These are phyloP conservation scores for Diloba caeruleocephala DNA, from an alignment of 2,888 invertebrate genomes.

Conservation along the genomic window DNA sequence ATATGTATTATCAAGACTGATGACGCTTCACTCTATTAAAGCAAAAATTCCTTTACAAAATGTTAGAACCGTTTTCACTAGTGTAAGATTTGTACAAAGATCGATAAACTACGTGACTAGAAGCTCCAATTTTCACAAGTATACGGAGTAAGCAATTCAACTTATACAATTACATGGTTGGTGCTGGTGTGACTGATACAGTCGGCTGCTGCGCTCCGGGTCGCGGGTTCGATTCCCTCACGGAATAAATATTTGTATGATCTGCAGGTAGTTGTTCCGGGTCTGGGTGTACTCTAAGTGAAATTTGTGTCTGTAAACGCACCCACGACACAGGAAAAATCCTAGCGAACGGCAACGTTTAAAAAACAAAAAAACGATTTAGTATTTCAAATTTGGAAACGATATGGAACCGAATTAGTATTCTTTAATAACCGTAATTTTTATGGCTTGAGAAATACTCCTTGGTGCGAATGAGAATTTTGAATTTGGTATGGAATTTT, in stretches of 20 bases:
- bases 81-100: constrained; percentile 53
- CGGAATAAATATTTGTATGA: too few relatives aligned
- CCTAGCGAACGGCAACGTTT: too few relatives aligned
- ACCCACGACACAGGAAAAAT: too few relatives aligned
- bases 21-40: too few relatives aligned
- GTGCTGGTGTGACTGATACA: too few relatives aligned
- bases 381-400: constrained; percentile 50
- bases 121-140: constrained; percentile 26
- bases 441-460: constrained; percentile 28
- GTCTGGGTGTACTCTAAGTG: too few relatives aligned
- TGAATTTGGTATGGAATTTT: constrained; percentile 9
- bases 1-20: too few relatives aligned
- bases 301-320: too few relatives aligned
- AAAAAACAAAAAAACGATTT: constrained; percentile 62
- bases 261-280: too few relatives aligned
- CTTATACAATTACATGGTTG: too few relatives aligned
- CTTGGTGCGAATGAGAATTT: constrained; percentile 16
- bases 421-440: constrained; percentile 51
- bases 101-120: constrained; percentile 63
- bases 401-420: constrained; percentile 51
- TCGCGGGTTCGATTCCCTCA: too few relatives aligned
- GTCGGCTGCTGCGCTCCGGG: too few relatives aligned
- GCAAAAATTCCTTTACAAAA: neutral
- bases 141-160: constrained; percentile 57
- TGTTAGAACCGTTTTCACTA: neutral